Evolutionary conservation across 2,797 vertebrate species (phyloP), one percentile per base, ranked within the genome.

Genomic region (Galago senegalensis): DNA sequence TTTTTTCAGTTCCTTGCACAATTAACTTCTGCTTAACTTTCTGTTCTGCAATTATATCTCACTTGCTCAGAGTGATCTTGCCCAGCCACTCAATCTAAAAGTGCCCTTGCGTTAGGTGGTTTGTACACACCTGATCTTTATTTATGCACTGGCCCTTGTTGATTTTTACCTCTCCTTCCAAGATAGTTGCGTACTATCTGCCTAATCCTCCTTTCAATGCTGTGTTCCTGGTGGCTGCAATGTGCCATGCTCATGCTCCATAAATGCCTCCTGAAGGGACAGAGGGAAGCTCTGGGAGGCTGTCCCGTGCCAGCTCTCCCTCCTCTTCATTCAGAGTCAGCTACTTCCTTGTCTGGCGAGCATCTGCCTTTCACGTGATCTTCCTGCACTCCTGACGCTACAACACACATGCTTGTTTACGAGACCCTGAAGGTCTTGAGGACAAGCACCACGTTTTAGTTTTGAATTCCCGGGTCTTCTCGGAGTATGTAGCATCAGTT

Each of bases 391-490:
- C 0, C 5, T 0, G 7, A 29, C 17, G 1, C 25, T 21, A 6
- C 1, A 60, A 20, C 0, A 0, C 43, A 6, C 0, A 0, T 10
- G 58, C 29, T 37, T 34, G 16, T 49, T 85, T n/a, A 46, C 4
- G 80, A 91, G 79, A 31, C 3, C 61, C 76, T 77, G 46, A 80
- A 11, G 21, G 14, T 70, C 69, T 75, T 31, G 37, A 90, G 18
- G 58, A 20, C 40, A 79, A 69, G 76, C 58, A 40, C 29, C 31
- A 34, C 0, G 2, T 58, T 43, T 70, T 27, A 29, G 60, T 61
- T 61, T 81, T 88, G 8, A 93, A 53, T 65, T 72, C 18, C 25
- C 34, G 80, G 53, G 37, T 63, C 27, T 37, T 89, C 70, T 95
- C 76, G 83, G 3, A 37, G 84, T 56, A 5, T 31, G 73, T 43